Evolutionary conservation across 2,888 invertebrate genomes (phyloP), one percentile per base, ranked within the genome.

Genomic region (Sipha maydis): DNA sequence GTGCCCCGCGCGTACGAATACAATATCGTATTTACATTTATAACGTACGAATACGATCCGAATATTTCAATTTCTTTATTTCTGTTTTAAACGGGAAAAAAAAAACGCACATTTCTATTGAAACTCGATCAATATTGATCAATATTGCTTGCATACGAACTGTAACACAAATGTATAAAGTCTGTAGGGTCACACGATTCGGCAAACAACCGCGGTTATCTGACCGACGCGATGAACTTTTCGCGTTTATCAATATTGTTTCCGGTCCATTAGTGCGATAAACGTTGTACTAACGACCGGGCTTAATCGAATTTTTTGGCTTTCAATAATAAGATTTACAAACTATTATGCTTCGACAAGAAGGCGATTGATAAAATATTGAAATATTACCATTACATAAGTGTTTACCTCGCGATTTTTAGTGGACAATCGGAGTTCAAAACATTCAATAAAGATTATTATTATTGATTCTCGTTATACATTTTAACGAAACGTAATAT

Each of bases 181-280:
- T 28, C 11, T 3, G 69, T 69, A 69, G 28, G 69, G 11, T 28
- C 69, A 69, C n/a, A 5, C 11, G 56, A 56, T 56, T 19, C 56
- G 21, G 56, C 56, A 56, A 14, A 21, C 56, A 21, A 21, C 56
- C 56, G 17, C 56, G 56, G 56, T 56, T 56, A 56, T 56, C 56
- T n/a, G 41, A 77, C n/a, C 7, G 21, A 54, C n/a, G n/a, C 54
- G 77, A 41, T 77, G 25, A 25, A 38, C 61, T 61, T 73, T 56
- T 34, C 34, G 8, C 38, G 5, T 73, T 76, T 67, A 67, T 85
- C 56, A 67, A 25, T 19, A 71, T 67, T 69, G 67, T 71, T 69
- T 85, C 69, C 78, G 85, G 85, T 85, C 17, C 48, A 67, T 11
- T 19, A 17, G 34, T n/a, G 54, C 19, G 69, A 83, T 78, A 76